A percentile compares a stretch with the other conserved stretches of the same genome.
Evolutionary conservation across 1,140 invertebrate species (phyloP).

Genomic region (Neodiprion lecontei): DNA sequence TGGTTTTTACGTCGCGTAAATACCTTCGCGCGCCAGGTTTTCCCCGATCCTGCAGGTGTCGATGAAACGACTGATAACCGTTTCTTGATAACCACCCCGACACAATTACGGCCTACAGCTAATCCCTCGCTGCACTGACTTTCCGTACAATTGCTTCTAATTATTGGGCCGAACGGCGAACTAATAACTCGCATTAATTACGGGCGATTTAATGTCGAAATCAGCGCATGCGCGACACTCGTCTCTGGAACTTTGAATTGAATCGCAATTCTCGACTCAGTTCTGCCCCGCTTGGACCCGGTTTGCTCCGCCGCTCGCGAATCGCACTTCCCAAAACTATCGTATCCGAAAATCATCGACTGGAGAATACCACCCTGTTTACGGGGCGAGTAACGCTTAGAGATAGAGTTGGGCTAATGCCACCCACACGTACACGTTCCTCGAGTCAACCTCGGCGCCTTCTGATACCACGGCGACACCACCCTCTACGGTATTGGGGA

Average conservation of each 20-base stretch:
- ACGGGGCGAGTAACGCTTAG: slow-evolving; percentile 53
- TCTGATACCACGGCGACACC: slow-evolving; percentile 36
- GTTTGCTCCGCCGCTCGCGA: not conserved
- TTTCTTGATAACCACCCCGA: not conserved
- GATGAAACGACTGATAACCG: not conserved
- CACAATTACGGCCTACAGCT: slow-evolving; percentile 23
- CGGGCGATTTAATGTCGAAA: slow-evolving; percentile 54
- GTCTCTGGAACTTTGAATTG: slow-evolving; percentile 60
- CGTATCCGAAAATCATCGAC: slow-evolving; percentile 60
- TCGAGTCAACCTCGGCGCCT: slow-evolving; percentile 9
- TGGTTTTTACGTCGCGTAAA: not conserved
- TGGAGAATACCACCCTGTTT: slow-evolving; percentile 56
- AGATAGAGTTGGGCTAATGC: slow-evolving; percentile 56
- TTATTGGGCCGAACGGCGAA: slow-evolving; percentile 59
- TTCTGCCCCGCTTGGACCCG: slow-evolving; percentile 33
- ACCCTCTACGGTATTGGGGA: slow-evolving; percentile 33
- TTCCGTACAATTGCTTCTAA: slow-evolving; percentile 61
- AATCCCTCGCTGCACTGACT: slow-evolving; percentile 43
- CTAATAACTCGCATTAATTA: slow-evolving; percentile 64
- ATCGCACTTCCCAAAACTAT: slow-evolving; percentile 56
- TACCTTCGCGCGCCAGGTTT: not conserved
- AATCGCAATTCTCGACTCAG: slow-evolving; percentile 58
- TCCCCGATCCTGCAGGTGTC: not conserved
- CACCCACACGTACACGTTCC: slow-evolving; percentile 35
- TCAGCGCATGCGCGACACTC: slow-evolving; percentile 44